phyloP scores from a whole-genome alignment of 2,888 invertebrate species.

The Dyspetes luteomarginatus region DNA sequence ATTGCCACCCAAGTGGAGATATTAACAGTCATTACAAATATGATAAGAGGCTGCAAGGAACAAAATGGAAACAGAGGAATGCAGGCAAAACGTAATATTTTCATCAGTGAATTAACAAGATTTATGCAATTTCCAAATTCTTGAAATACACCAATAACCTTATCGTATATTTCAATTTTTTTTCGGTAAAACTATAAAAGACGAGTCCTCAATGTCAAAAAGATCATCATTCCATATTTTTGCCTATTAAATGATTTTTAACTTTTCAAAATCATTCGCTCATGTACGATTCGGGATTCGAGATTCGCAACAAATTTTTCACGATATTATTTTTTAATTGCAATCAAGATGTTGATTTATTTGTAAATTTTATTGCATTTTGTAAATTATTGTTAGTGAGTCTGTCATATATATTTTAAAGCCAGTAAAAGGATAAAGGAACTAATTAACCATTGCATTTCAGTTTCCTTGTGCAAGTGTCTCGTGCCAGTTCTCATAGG shows the following conservation, averaged over 20 bases:
- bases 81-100: constrained; percentile 79
- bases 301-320: too few relatives aligned
- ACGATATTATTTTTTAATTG: too few relatives aligned
- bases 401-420: constrained; percentile 39
- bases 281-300: too few relatives aligned
- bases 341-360: too few relatives aligned
- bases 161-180: too few relatives aligned
- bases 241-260: too few relatives aligned
- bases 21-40: constrained; percentile 89
- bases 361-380: too few relatives aligned
- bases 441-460: constrained; percentile 63
- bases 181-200: too few relatives aligned
- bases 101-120: neutral
- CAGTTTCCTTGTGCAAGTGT: constrained; percentile 92
- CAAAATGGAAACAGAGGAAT: constrained; percentile 77
- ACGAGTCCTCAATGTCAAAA: too few relatives aligned
- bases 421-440: neutral
- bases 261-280: too few relatives aligned
- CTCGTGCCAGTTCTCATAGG: constrained; percentile 95
- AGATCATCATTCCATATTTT: too few relatives aligned
- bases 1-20: constrained; percentile 93
- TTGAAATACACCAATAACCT: constrained; percentile 25
- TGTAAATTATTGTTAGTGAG: constrained; percentile 14
- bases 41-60: constrained; percentile 86
- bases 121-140: constrained; percentile 17